These are phyloP conservation scores for Aquatica leii DNA, from an alignment of 2,888 invertebrate genomes.

Conservation along the genomic window DNA sequence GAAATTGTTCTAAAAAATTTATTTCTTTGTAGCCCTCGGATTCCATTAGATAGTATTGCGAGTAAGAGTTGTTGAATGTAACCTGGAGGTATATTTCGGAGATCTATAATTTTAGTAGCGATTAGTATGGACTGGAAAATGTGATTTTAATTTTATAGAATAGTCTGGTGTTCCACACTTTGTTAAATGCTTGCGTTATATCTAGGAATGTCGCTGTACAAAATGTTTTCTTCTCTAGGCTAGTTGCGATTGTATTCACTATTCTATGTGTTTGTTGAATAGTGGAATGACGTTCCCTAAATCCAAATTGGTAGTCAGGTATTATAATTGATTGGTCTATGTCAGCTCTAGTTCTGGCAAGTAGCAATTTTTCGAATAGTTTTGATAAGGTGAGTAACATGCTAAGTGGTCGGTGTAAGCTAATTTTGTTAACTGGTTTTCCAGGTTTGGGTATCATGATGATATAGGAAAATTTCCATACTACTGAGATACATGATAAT, in stretches of 20 bases:
- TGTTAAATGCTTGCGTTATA: background rate
- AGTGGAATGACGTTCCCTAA: background rate
- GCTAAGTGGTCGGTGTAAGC: background rate
- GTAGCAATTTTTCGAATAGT: too few relatives aligned
- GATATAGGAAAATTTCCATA: conserved; percentile 12
- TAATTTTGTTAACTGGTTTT: background rate
- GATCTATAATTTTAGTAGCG: too few relatives aligned
- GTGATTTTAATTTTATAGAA: background rate
- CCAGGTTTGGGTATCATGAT: background rate
- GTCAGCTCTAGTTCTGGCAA: too few relatives aligned
- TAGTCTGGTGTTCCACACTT: background rate
- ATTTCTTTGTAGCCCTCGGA: too few relatives aligned
- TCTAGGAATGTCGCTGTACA: background rate
- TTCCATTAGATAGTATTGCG: too few relatives aligned
- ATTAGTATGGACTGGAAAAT: too few relatives aligned
- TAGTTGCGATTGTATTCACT: background rate
- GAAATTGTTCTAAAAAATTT: too few relatives aligned
- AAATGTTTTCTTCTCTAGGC: background rate
- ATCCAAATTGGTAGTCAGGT: background rate
- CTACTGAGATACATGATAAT: conserved; percentile 3
- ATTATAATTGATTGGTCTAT: too few relatives aligned
- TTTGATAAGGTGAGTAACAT: too few relatives aligned
- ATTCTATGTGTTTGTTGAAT: background rate
- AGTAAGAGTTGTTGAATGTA: too few relatives aligned
- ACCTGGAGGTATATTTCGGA: too few relatives aligned